Conservation (phyloP, 1,140 invertebrate genomes). For the Archegozetes longisetosus region DNA sequence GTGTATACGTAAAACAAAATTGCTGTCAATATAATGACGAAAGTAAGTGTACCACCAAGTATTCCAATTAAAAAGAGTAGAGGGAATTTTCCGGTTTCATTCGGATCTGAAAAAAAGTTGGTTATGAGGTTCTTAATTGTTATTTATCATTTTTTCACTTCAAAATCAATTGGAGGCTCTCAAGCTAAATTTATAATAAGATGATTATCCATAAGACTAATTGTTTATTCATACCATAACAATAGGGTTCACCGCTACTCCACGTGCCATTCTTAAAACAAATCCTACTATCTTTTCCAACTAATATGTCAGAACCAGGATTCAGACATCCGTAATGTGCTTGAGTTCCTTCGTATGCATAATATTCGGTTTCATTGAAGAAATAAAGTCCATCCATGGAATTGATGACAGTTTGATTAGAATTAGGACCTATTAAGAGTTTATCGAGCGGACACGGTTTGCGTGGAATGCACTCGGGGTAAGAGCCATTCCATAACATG, state of each 20-base stretch:
- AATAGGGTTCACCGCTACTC: background rate
- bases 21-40: background rate
- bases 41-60: background rate
- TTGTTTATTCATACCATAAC: constrained; percentile 2
- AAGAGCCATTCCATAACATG: constrained; percentile 10
- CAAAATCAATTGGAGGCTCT: no score
- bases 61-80: background rate
- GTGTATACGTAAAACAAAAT: background rate
- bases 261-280: background rate
- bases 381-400: background rate
- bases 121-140: no score
- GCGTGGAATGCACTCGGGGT: constrained; percentile 1
- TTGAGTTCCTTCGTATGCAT: constrained; percentile 1
- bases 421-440: background rate
- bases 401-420: background rate
- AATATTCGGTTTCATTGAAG: constrained; percentile 3
- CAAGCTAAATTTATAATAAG: no score
- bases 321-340: background rate
- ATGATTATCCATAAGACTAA: no score
- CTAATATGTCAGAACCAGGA: background rate
- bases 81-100: no score
- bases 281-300: constrained; percentile 3
- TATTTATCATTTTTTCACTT: no score
- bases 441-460: constrained; percentile 1
- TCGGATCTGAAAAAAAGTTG: no score